Base-by-base conservation (phyloP, 92 coral and sea anemone species). In the Epizoanthus scotinus region DNA sequence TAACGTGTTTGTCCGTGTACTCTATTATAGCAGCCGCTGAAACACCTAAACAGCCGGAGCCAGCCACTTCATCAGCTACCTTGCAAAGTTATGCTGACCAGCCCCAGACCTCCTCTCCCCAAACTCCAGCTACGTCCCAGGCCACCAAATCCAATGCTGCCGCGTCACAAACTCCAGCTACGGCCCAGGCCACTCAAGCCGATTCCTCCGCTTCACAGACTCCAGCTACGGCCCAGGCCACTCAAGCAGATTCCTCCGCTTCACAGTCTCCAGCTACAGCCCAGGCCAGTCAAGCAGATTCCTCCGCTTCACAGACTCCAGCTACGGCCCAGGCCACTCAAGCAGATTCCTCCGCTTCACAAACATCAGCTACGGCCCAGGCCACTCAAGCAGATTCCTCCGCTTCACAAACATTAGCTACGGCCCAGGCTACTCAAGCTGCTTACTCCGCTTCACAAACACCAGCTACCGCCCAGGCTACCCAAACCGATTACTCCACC, bases 391-490 rank as follows among this genome's bases (percentile, higher is more conserved):
- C 67, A 0, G 47, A 25, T 14, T 2, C 53, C 14, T 4, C 47
- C 5, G 67, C 78, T 20, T 21, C 36, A 50, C 44, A 72, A 24
- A 2, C 78, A 2, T 0, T 63, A 13, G 62, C 78, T 25, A 0
- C 63, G 19, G 5, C 78, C 50, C 78, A 72, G 52, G 64, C 36
- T 15, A 47, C 52, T 15, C 52, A 47, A 2, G 52, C 52, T 8
- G 52, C 9, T 18, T 53, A 49, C 49, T 53, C 67, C 17, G 54
- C 80, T 27, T 36, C 67, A 57, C 80, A 74, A 38, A 58, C 66
- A 18, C n/a, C 67, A 18, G 80, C 80, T 58, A 65, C 53, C 8
- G 34, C 58, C 80, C 80, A 74, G 62, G 80, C 80, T 20, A 19
- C 55, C 24, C 64, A 68, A 64, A 6, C 70, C 18, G 47, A 64